Evolutionary conservation across 2,888 invertebrate species (phyloP), one percentile per base, ranked within the genome.

Genomic region (Agrenia bidenticulata): DNA sequence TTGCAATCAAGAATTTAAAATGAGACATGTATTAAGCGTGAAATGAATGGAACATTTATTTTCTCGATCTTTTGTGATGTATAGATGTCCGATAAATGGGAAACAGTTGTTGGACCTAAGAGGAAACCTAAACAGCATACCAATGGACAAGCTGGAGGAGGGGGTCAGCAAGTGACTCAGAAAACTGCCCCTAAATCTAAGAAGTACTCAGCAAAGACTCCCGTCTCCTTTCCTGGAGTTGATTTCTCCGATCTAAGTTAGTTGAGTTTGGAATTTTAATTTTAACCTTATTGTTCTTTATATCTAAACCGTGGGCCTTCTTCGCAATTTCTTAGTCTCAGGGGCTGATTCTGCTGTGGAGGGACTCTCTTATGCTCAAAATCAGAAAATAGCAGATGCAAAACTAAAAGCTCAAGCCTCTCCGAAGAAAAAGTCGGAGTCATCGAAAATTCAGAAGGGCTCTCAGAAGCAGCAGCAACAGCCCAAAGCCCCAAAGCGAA

Each of bases 41-140:
- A n/a, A n/a, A n/a, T n/a, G n/a, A n/a, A n/a, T n/a, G n/a, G n/a
- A n/a, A 11, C 15, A 11, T 11, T 39, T 39, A 15, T 39, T 39
- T 39, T 39, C 15, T 39, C 9, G 7, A 39, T 7, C 7, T 11
- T 39, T 39, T 19, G 23, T 19, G 5, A 23, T 53, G 39, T 39
- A 7, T 15, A 53, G 26, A 75, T 75, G 75, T 69, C 73, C 17
- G 75, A 75, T 1, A 73, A 73, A 54, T 73, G 73, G 73, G 73
- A 73, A 69, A 69, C 67, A 42, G 75, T 75, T 7, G 61, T 62
- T 17, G 67, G 65, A 11, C 66, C 62, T 26, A 61, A 42, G 42
- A 66, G 63, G 63, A 73, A 61, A 21, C 66, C 69, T 0, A 67
- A 66, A 17, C 69, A 63, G 27, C 60, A 59, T 1, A 56, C 55